Base-by-base conservation (phyloP, 37 sponge, comb jelly and placozoan genomes). In the Aplysina aerophoba region DNA sequence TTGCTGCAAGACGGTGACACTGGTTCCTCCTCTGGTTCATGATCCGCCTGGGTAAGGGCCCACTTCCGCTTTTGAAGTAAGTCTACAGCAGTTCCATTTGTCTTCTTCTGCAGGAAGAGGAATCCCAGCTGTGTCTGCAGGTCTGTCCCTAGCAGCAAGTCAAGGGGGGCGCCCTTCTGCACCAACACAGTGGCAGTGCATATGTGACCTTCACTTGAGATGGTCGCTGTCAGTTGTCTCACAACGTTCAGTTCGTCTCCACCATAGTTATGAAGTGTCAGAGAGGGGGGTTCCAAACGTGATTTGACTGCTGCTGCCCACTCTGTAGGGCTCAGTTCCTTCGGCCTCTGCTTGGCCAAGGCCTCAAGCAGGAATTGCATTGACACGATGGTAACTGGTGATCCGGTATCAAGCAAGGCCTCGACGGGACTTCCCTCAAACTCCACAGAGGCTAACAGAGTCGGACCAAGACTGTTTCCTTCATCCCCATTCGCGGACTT, bases 331-430 rank as follows among this genome's bases (percentile, higher is more conserved):
- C 5, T 27, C 28, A 71, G 73, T 1, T 28, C 19, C 20, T 0
- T n/a, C 11, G 59, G 68, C 56, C 30, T 44, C 21, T 54, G 21
- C 73, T 72, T 40, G 0, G 27, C 20, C 16, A 69, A 57, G 25
- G 74, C 82, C 15, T 62, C 0, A 40, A 86, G 2, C 2, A 75
- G 50, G 58, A 82, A 64, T 20, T 75, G 27, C 11, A 85, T 24
- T 1, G 90, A 90, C 0, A 86, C 40, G 0, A 90, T 83, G 33
- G 81, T 86, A 14, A 66, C 87, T 57, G 91, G 91, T 15, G 84
- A 83, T 1, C 91, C 91, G 0, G 87, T 90, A 69, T 90, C 91
- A 41, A 90, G 28, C 25, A 86, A 65, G 13, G 91, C 87, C 17
- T 63, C 4, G 5, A 74, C n/a, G n/a, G n/a, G n/a, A n/a, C n/a